A percentile compares a stretch with the other conserved stretches of the same genome.
Evolutionary conservation across 2,797 vertebrate species (phyloP).

Genomic region (Diplodus sargus): DNA sequence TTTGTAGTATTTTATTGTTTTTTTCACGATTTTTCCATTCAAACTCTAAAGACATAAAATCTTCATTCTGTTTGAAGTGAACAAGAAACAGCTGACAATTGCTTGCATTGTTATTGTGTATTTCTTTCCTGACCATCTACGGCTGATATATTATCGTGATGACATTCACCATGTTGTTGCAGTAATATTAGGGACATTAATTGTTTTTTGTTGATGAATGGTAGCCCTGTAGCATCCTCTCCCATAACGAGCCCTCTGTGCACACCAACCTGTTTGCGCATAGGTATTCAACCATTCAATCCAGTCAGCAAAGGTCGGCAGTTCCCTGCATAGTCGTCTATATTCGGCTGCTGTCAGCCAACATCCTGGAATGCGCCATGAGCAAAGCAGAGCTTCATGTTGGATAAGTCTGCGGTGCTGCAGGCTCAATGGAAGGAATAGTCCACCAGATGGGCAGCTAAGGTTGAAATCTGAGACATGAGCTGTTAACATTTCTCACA

Average conservation of each 20-base stretch:
- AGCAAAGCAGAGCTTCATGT: slow-evolving; percentile 21
- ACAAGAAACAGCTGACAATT: not conserved
- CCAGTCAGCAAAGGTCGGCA: slow-evolving; percentile 28
- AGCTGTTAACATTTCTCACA: slow-evolving; percentile 27
- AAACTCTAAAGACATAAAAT: not conserved
- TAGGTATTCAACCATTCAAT: slow-evolving; percentile 16
- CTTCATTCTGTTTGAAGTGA: not conserved
- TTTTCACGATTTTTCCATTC: not conserved
- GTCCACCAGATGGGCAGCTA: slow-evolving; percentile 7
- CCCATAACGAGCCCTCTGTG: not conserved
- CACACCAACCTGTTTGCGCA: slow-evolving; percentile 21
- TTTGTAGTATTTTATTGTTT: too few relatives aligned
- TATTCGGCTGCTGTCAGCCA: slow-evolving; percentile 27
- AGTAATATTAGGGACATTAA: not conserved
- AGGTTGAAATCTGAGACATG: slow-evolving; percentile 2
- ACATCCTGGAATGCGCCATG: slow-evolving; percentile 17
- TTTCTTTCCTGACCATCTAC: not conserved
- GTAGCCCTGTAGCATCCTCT: slow-evolving; percentile 6
- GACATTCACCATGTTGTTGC: not conserved
- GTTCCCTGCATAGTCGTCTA: slow-evolving; percentile 32
- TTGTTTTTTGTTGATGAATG: slow-evolving; percentile 5
- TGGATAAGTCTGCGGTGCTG: slow-evolving; percentile 30
- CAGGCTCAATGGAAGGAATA: slow-evolving; percentile 20
- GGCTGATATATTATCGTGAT: not conserved
- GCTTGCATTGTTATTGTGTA: fast-evolving